These are phyloP conservation scores for Parazoanthus atlanticus DNA, from an alignment of 92 coral and sea anemone species.

Conservation along the genomic window DNA sequence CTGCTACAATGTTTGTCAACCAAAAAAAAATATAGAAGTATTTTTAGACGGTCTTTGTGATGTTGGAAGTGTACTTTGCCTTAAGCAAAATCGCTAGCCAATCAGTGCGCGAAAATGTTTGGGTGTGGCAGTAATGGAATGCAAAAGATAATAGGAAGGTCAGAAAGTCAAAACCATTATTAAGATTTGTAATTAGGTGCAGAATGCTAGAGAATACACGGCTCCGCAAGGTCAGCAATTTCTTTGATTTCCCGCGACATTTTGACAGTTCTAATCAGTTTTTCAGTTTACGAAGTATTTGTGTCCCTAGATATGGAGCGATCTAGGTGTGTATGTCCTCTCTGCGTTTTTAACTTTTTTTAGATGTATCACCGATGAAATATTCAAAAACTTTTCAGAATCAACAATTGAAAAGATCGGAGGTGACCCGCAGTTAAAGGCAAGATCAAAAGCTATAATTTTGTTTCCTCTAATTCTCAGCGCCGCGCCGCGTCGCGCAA, in stretches of 20 bases:
- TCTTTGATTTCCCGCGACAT: background rate
- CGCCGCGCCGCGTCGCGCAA: background rate
- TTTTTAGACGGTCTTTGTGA: slow-evolving; percentile 32
- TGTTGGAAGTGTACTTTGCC: slow-evolving; percentile 25
- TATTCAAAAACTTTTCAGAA: background rate
- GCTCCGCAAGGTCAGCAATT: background rate
- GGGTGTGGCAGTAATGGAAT: slow-evolving; percentile 40
- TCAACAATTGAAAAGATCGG: background rate
- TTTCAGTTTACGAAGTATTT: background rate
- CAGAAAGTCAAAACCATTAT: slow-evolving; percentile 21
- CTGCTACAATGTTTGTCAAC: slow-evolving; percentile 31
- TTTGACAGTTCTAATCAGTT: slow-evolving; percentile 8
- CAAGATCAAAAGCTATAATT: background rate
- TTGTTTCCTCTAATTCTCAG: background rate
- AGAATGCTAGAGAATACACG: background rate
- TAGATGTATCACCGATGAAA: background rate
- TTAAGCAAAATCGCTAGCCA: slow-evolving; percentile 16
- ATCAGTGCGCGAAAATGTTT: background rate
- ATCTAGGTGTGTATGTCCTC: background rate
- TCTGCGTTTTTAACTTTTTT: background rate
- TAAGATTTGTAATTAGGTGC: slow-evolving; percentile 1
- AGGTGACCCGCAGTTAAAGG: background rate
- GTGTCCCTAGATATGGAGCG: background rate
- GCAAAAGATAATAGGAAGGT: slow-evolving; percentile 15
- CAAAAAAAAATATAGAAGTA: slow-evolving; percentile 10